Evolutionary conservation across 2,888 invertebrate species (phyloP).

Genomic region (Eristalis arbustorum): DNA sequence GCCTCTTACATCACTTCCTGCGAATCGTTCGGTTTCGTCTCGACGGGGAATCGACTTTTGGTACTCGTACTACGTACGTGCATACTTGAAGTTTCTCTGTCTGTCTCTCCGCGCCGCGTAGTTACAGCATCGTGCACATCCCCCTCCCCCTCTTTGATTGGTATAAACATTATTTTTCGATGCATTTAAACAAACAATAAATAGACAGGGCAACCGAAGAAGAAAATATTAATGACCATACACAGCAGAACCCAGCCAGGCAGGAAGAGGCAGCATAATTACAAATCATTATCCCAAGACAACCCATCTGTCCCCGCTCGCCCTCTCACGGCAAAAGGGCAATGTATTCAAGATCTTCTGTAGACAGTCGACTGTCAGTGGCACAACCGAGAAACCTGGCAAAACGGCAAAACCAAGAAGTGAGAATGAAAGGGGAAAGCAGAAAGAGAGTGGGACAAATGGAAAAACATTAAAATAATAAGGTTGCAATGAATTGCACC

Average conservation of each 20-base stretch:
- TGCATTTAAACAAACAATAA: conserved; percentile 61
- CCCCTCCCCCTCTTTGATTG: conserved; percentile 39
- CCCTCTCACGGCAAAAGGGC: conserved; percentile 52
- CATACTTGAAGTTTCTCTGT: neutral
- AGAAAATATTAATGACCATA: conserved; percentile 48
- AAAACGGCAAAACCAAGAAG: conserved; percentile 15
- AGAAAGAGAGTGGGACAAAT: conserved; percentile 6
- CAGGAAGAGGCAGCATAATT: conserved; percentile 51
- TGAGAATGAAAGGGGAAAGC: neutral
- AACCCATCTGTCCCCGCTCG: neutral
- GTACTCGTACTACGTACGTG: neutral
- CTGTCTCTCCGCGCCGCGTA: conserved; percentile 7
- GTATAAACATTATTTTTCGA: conserved; percentile 50
- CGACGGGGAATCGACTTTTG: neutral
- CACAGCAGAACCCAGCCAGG: conserved; percentile 1
- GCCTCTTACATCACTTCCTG: neutral
- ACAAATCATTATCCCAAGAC: conserved; percentile 57
- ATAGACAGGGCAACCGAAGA: conserved; percentile 20
- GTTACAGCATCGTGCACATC: conserved; percentile 44
- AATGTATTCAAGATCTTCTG: conserved; percentile 49
- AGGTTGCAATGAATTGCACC: conserved; percentile 65
- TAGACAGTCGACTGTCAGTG: neutral
- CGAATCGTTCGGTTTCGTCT: neutral
- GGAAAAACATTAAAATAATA: conserved; percentile 65
- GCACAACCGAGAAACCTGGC: conserved; percentile 16